Base-by-base conservation (phyloP, 92 coral and sea anemone genomes). In the Phenganax stokvisi region DNA sequence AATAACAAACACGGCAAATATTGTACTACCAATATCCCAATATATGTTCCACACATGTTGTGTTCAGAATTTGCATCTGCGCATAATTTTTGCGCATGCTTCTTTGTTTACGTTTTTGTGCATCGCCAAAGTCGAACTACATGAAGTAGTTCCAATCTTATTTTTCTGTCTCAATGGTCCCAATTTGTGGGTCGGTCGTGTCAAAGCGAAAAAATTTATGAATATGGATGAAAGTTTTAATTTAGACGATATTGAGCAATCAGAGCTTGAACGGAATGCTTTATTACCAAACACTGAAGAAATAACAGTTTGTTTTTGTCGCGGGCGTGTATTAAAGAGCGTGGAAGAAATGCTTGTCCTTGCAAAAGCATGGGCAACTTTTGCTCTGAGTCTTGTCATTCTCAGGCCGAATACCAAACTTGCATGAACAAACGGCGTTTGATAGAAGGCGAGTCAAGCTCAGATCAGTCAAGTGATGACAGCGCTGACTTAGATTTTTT, bases 281-380 rank as follows among this genome's bases (percentile, higher is more conserved):
- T 12, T 51, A 12, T 9, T 64, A 28, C 60, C 84, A 64, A 73
- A 73, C 47, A 16, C 66, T 2, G 76, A 69, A 29, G 66, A 81
- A 27, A 29, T 69, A 10, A 51, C 77, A 8, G 37, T 20, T 8
- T 81, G 77, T 54, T 37, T 54, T 6, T 81, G 77, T 57, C 73
- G 84, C 17, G 84, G 76, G 13, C 28, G 12, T 81, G 84, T 29
- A 29, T 81, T 15, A 53, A 55, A 27, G 84, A 68, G 44, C 28
- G 77, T 54, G 84, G 77, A 68, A 81, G 84, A 28, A 81, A 67
- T 56, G 64, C 77, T 3, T 81, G 84, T 37, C 84, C 84, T 4
- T 81, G 84, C 70, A 71, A 71, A 54, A 81, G 75, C 28, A 44
- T 73, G 12, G 73, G 75, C 27, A 56, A 68, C 16, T 81, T 29